A percentile compares a stretch with the other conserved stretches of the same genome.
phyloP scores from a whole-genome alignment of 2,113 vertebrate genomes.

The Pteropus alecto region DNA sequence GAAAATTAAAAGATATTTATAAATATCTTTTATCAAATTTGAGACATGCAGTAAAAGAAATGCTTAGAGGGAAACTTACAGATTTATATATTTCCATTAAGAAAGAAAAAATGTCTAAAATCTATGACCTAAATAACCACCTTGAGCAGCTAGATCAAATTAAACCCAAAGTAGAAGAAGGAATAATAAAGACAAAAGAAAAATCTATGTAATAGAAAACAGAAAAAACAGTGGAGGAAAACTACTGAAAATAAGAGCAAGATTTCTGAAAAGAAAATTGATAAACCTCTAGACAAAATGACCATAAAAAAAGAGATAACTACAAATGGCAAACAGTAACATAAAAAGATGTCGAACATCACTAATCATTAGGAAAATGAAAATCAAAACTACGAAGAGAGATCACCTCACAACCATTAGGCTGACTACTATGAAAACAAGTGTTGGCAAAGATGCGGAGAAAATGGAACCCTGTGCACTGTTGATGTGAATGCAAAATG shows the following conservation, averaged over 20 bases:
- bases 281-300: neutral
- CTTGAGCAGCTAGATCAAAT: neutral
- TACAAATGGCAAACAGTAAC: neutral
- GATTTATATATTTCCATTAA: neutral
- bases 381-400: neutral
- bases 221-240: neutral
- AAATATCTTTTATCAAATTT: neutral
- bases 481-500: neutral
- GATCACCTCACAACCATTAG: neutral
- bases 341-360: neutral
- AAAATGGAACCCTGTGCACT: neutral
- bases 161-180: neutral
- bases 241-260: neutral
- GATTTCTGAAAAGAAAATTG: neutral
- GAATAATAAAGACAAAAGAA: neutral
- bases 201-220: neutral
- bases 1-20: neutral
- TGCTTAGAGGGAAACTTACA: neutral
- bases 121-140: neutral
- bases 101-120: neutral
- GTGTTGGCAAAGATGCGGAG: neutral
- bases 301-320: neutral
- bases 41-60: neutral
- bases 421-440: neutral
- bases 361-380: neutral